Evolutionary conservation across 2,113 vertebrate genomes (phyloP), one percentile per base, ranked within the genome.

Genomic region (Neodon shergylaensis): DNA sequence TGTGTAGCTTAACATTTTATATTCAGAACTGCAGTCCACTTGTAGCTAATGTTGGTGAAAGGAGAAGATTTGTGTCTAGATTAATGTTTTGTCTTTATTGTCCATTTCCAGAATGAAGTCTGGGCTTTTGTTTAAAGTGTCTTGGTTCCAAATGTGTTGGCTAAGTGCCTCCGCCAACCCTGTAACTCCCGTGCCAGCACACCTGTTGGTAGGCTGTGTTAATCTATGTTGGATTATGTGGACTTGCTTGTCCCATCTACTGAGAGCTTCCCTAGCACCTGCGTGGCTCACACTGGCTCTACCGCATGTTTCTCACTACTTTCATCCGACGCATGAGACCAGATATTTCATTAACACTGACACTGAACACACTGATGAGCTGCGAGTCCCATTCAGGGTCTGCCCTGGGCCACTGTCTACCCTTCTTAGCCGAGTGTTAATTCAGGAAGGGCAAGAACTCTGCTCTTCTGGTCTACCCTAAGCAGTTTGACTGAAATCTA

Each of bases 101-200:
- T 84, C 70, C 54, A 88, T 70, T 33, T 58, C 33, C 22, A 88
- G 72, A 31, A 92, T 13, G 26, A 90, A 92, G 90, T 79, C 14
- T 90, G 26, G 26, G 89, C 79, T 95, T 97, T 74, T 52, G 65
- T 87, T 65, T 76, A 39, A 82, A 86, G 24, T 47, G 39, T 28
- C 28, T 91, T n/a, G 28, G 81, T 78, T 94, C 84, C 76, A 84
- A 88, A 85, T 14, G n/a, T 26, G n/a, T 26, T 42, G 10, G 7
- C 89, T 31, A 52, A 16, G 39, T 49, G 28, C 17, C 42, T 68
- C 44, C 21, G 24, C 65, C 33, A 44, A 22, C 31, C 19, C 44
- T 9, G 42, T 10, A n/a, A 47, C 6, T 66, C 39, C 39, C 24
- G 0, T 16, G 16, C 79, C n/a, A 31, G 14, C 58, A 61, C 2